Conservation (phyloP, 2,888 invertebrate species). For the Pardosa pseudoannulata region DNA sequence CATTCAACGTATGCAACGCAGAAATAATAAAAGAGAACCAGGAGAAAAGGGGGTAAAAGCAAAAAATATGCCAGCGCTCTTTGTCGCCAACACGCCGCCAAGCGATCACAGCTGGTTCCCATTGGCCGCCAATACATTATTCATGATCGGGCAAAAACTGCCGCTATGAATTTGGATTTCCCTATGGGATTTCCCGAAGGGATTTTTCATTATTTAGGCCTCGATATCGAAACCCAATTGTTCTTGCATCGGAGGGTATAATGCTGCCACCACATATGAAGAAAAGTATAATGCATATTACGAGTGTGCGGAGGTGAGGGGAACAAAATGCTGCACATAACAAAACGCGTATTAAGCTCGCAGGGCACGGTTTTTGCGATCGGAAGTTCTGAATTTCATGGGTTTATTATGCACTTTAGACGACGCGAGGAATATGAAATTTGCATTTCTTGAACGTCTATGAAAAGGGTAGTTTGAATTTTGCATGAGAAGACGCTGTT, state of each 20-base stretch:
- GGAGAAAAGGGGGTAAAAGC: no score
- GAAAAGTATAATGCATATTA: conserved; percentile 33
- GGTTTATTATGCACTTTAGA: conserved; percentile 62
- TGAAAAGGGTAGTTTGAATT: conserved; percentile 53
- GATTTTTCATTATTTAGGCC: conserved; percentile 69
- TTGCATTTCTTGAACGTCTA: conserved; percentile 56
- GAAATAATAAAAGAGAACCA: neutral
- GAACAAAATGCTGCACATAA: neutral
- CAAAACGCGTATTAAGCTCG: conserved; percentile 19
- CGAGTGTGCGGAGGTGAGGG: neutral
- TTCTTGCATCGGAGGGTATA: conserved; percentile 30
- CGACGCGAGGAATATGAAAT: conserved; percentile 35
- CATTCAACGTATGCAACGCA: neutral
- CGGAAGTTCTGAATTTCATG: conserved; percentile 42
- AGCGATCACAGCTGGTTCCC: conserved; percentile 62
- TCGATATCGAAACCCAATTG: conserved; percentile 67
- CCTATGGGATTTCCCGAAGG: conserved; percentile 70
- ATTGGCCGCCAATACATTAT: conserved; percentile 64
- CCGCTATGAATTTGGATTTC: conserved; percentile 70
- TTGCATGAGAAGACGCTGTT: conserved; percentile 31
- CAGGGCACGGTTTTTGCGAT: conserved; percentile 33
- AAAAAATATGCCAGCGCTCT: neutral
- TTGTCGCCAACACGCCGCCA: conserved; percentile 68
- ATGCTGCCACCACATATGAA: neutral
- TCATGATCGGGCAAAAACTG: conserved; percentile 42